phyloP scores from a whole-genome alignment of 1,140 invertebrate species.

The Caenorhabditis inopinata region DNA sequence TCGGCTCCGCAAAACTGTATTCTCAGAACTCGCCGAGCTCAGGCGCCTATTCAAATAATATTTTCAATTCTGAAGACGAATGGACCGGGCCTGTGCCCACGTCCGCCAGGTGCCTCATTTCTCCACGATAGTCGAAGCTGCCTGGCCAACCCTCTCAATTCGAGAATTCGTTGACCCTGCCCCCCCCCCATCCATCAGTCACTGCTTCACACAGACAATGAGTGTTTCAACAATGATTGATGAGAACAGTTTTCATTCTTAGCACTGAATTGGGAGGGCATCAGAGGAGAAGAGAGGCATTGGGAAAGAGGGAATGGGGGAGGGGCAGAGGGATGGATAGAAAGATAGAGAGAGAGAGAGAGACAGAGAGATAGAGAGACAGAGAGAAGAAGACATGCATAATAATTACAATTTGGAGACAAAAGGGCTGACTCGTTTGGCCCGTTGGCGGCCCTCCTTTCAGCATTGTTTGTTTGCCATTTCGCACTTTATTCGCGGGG shows the following conservation, averaged over 20 bases:
- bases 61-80: no score
- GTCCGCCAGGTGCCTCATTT: no score
- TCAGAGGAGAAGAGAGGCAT: not conserved
- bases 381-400: not conserved
- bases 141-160: no score
- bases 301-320: not conserved
- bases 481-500: not conserved
- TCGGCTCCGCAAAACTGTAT: no score
- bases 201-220: not conserved
- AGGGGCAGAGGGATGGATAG: not conserved
- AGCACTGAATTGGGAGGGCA: not conserved
- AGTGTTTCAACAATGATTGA: slow-evolving; percentile 30
- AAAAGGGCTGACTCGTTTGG: slow-evolving; percentile 16
- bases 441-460: not conserved
- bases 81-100: no score
- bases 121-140: no score
- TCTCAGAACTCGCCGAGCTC: no score
- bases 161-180: not conserved
- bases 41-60: no score
- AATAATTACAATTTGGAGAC: slow-evolving; percentile 32
- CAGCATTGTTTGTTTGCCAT: slow-evolving; percentile 12
- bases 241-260: slow-evolving; percentile 10
- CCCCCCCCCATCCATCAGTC: no score
- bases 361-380: not conserved
- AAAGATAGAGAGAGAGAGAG: not conserved